phyloP scores from a whole-genome alignment of 2,113 vertebrate genomes.

The Gymnorhina tibicen region DNA sequence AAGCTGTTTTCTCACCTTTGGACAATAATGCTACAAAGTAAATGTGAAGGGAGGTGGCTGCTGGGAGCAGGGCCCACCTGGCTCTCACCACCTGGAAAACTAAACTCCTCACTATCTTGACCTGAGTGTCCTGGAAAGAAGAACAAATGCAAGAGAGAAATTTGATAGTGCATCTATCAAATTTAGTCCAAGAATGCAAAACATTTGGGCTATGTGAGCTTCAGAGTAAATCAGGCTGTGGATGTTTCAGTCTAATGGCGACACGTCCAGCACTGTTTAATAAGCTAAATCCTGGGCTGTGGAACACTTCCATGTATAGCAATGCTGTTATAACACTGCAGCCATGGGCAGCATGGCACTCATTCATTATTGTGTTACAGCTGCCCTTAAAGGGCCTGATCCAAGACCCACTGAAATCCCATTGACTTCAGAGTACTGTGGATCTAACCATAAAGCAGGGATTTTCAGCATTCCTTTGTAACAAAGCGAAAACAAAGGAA shows the following conservation, averaged over 20 bases:
- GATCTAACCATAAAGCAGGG: background rate
- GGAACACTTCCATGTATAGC: conserved; percentile 66
- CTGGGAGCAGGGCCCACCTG: background rate
- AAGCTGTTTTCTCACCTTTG: background rate
- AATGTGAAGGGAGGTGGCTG: background rate
- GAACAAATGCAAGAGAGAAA: background rate
- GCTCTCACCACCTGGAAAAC: background rate
- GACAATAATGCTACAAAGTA: background rate
- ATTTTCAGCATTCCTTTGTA: conserved; percentile 29
- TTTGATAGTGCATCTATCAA: conserved; percentile 3
- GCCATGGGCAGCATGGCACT: background rate
- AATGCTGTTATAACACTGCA: background rate
- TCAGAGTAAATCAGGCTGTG: conserved; percentile 16
- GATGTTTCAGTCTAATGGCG: conserved; percentile 3
- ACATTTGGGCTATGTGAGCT: conserved; percentile 27
- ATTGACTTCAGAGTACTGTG: background rate
- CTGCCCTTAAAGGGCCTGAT: background rate
- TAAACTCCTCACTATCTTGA: background rate
- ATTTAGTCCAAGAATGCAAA: conserved; percentile 52
- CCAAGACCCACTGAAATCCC: background rate
- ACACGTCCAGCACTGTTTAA: conserved; percentile 42
- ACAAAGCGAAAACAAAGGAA: background rate
- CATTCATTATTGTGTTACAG: background rate
- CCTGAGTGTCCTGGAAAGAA: background rate
- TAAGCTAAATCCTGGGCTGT: conserved; percentile 46